Conservation (phyloP, 2,888 invertebrate genomes). For the Drosophila demipolita region DNA sequence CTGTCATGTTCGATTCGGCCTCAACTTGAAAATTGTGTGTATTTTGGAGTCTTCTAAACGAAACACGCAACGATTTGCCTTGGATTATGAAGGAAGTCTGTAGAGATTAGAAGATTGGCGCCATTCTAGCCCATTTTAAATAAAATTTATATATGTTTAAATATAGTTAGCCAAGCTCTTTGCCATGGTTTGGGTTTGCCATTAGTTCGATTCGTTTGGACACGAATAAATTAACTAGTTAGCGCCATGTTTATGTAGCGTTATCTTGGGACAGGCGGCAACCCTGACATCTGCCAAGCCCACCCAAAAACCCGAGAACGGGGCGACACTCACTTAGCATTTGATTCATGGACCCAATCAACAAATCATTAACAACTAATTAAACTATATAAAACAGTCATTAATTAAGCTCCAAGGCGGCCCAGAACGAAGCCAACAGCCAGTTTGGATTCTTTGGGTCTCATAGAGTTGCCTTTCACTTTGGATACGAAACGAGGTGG, state of each 20-base stretch:
- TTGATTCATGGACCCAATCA: slow-evolving; percentile 72
- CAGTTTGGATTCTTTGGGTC: slow-evolving; percentile 28
- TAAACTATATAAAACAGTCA: slow-evolving; percentile 79
- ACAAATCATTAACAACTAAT: slow-evolving; percentile 80
- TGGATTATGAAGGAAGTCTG: neutral
- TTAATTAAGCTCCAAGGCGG: slow-evolving; percentile 61
- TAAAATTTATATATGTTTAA: neutral
- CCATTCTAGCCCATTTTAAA: neutral
- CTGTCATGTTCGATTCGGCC: slow-evolving; percentile 71
- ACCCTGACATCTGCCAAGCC: slow-evolving; percentile 79
- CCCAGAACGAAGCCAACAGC: slow-evolving; percentile 21
- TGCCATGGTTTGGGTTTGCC: slow-evolving; percentile 28
- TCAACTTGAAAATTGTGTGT: slow-evolving; percentile 35
- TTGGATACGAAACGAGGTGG: slow-evolving; percentile 26
- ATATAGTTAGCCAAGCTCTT: neutral
- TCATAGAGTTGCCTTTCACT: slow-evolving; percentile 65
- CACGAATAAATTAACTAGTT: slow-evolving; percentile 64
- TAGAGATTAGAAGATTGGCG: neutral
- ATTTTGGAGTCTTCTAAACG: slow-evolving; percentile 25
- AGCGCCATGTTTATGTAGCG: slow-evolving; percentile 62
- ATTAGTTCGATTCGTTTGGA: slow-evolving; percentile 55
- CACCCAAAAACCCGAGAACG: slow-evolving; percentile 45
- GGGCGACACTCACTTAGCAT: slow-evolving; percentile 58
- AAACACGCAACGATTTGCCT: neutral
- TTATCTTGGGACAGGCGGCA: slow-evolving; percentile 49